Percentiles rank a stretch among this genome's conserved stretches.
Conservation (phyloP, 2,888 invertebrate species). For the Erebia ligea region DNA sequence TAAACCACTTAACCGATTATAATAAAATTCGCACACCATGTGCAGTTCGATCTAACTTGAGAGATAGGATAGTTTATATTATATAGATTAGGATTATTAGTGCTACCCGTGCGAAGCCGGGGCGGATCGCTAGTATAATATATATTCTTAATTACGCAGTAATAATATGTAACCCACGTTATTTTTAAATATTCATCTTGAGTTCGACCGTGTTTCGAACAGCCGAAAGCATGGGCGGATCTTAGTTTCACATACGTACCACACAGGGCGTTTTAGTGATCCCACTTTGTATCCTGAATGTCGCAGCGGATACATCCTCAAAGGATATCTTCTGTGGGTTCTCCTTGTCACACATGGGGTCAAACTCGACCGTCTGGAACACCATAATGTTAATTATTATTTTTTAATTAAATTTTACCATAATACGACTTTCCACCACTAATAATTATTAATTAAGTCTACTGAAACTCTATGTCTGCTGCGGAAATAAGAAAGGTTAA, state of each 20-base stretch:
- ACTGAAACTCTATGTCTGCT: constrained; percentile 1
- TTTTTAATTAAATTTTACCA: not conserved
- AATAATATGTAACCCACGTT: too few relatives aligned
- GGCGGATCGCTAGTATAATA: too few relatives aligned
- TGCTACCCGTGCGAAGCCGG: too few relatives aligned
- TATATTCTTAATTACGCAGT: too few relatives aligned
- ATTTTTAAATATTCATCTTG: too few relatives aligned
- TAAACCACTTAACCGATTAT: too few relatives aligned
- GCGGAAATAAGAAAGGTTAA: constrained; percentile 15
- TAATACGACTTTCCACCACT: not conserved
- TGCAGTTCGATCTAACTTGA: too few relatives aligned
- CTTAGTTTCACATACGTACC: constrained; percentile 76
- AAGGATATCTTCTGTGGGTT: constrained; percentile 89
- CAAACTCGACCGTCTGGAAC: constrained; percentile 73
- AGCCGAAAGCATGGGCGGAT: too few relatives aligned
- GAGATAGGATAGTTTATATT: too few relatives aligned
- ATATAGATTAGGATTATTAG: too few relatives aligned
- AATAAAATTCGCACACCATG: too few relatives aligned
- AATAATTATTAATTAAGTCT: not conserved
- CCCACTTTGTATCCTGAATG: constrained; percentile 93
- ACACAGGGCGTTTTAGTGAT: constrained; percentile 93
- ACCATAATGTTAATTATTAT: constrained; percentile 55
- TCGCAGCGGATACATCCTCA: constrained; percentile 94
- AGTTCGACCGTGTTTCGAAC: too few relatives aligned
- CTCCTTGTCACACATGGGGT: constrained; percentile 86